Evolutionary conservation across 2,797 vertebrate species (phyloP).

Genomic region (Sebastes flavidus): DNA sequence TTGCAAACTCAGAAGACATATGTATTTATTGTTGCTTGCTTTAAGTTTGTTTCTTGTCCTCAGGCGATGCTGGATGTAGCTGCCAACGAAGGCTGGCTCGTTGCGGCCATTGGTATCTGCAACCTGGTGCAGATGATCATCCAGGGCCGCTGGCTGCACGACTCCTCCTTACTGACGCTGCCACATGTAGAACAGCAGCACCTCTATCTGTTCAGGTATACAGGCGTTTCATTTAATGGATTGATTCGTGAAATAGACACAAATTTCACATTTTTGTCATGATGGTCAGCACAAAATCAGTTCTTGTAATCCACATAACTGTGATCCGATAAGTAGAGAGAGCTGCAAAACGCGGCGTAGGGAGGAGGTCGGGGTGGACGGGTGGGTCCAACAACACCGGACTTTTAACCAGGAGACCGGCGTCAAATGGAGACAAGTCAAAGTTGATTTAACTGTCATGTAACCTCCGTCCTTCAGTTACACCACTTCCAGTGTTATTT

Average conservation of each 20-base stretch:
- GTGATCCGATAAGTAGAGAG: no score
- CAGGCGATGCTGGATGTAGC: slow-evolving; percentile 96
- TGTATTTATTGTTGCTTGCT: background rate
- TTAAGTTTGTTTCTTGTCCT: slow-evolving; percentile 3
- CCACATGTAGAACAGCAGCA: slow-evolving; percentile 90
- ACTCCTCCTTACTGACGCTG: slow-evolving; percentile 90
- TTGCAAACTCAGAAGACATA: background rate
- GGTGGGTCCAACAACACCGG: no score
- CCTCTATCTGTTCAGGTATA: slow-evolving; percentile 89
- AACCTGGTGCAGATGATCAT: slow-evolving; percentile 94
- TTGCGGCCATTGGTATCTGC: slow-evolving; percentile 90
- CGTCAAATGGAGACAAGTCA: no score
- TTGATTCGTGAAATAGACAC: no score
- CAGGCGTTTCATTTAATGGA: no score
- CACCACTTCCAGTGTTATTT: background rate
- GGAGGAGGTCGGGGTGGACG: no score
- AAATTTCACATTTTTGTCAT: no score
- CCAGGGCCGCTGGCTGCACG: slow-evolving; percentile 93
- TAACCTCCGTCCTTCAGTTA: no score
- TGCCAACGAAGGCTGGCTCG: slow-evolving; percentile 94
- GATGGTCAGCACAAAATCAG: background rate
- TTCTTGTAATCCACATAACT: no score
- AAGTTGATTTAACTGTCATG: no score
- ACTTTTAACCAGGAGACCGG: no score
- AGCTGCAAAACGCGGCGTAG: no score